Conservation (phyloP, 37 sponge, comb jelly and placozoan genomes). For the Oopsacas minuta region DNA sequence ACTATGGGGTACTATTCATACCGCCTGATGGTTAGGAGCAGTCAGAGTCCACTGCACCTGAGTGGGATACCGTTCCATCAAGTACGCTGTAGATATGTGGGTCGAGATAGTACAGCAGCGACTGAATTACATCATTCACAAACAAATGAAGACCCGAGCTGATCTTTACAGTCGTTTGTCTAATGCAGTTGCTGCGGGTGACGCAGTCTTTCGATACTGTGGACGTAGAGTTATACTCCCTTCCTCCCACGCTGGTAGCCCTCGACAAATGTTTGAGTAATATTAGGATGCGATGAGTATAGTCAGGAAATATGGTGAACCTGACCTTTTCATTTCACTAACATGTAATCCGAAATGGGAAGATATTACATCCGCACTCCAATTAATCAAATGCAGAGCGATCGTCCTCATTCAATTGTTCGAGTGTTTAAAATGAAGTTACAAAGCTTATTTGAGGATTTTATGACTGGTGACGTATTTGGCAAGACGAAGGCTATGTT, state of each 20-base stretch:
- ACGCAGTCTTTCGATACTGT: not conserved
- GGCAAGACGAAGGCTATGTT: not conserved
- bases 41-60: not conserved
- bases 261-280: not conserved
- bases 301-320: slow-evolving; percentile 10
- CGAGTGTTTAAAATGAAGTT: slow-evolving; percentile 14
- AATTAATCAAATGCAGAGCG: not conserved
- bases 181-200: slow-evolving; percentile 20
- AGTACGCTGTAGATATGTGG: not conserved
- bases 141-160: not conserved
- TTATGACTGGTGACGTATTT: not conserved
- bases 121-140: not conserved
- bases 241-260: not conserved
- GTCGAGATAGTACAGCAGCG: slow-evolving; percentile 12
- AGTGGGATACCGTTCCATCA: slow-evolving; percentile 4
- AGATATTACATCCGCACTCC: slow-evolving; percentile 12
- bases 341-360: slow-evolving; percentile 16
- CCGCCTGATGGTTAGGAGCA: not conserved
- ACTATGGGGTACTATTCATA: not conserved
- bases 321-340: slow-evolving; percentile 5
- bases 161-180: not conserved
- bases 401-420: not conserved
- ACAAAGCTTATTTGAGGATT: not conserved
- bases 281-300: slow-evolving; percentile 19
- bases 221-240: not conserved